A percentile compares a stretch with the other conserved stretches of the same genome.
Conservation (phyloP, 2,113 vertebrate species). For the Mixornis gularis region DNA sequence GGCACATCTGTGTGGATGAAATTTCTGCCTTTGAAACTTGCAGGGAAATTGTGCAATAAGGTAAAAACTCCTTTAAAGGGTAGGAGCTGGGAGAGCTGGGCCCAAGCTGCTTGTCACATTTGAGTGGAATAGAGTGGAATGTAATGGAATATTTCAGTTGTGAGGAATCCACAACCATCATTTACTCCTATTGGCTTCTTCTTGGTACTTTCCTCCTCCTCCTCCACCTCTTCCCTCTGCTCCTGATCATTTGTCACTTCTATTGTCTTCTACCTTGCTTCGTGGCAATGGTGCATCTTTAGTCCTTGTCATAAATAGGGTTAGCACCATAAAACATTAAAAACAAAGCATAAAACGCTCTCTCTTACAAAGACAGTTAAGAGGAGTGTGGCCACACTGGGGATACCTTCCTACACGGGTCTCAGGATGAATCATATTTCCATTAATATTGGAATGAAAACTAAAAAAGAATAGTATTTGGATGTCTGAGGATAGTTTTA, state of each 20-base stretch:
- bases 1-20: neutral
- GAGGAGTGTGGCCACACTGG: neutral
- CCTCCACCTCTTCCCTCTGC: neutral
- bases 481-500: neutral
- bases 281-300: neutral
- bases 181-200: neutral
- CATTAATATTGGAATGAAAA: neutral
- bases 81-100: neutral
- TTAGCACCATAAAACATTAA: neutral
- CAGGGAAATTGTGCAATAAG: neutral
- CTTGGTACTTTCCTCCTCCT: neutral
- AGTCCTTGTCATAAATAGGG: neutral
- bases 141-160: neutral
- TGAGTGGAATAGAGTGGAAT: neutral
- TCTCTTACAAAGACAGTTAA: neutral
- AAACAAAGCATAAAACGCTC: neutral
- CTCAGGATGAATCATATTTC: neutral
- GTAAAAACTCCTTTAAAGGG: neutral
- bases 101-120: rapidly evolving
- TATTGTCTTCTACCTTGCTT: neutral
- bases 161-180: neutral
- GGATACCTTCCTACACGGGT: neutral
- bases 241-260: neutral
- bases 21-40: neutral
- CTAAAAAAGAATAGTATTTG: neutral